Evolutionary conservation across 1,140 invertebrate genomes (phyloP).

Genomic region (Drosophila parabipectinata): DNA sequence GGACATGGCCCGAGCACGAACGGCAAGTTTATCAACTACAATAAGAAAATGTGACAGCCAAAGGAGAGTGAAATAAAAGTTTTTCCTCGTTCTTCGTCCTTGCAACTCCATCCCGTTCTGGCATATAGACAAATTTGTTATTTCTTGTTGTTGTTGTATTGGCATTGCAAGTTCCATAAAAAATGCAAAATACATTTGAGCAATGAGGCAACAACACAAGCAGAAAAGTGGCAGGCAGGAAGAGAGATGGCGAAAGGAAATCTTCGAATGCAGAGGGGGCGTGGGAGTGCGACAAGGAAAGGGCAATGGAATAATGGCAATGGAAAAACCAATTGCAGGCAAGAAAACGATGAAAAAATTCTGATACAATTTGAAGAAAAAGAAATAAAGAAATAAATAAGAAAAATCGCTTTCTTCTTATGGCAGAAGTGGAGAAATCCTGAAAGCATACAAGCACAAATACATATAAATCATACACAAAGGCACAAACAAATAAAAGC

Average conservation of each 20-base stretch:
- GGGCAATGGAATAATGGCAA: slow-evolving; percentile 24
- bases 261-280: neutral
- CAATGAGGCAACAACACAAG: slow-evolving; percentile 48
- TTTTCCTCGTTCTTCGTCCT: slow-evolving; percentile 14
- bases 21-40: slow-evolving; percentile 76
- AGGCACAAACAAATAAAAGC: slow-evolving; percentile 1
- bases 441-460: slow-evolving; percentile 10
- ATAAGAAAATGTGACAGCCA: slow-evolving; percentile 78
- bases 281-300: slow-evolving; percentile 2
- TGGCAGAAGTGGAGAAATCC: slow-evolving; percentile 41
- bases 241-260: slow-evolving; percentile 5
- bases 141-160: slow-evolving; percentile 44
- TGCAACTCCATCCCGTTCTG: slow-evolving; percentile 5
- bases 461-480: slow-evolving; percentile 17
- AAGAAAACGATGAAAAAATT: slow-evolving; percentile 47
- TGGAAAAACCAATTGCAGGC: slow-evolving; percentile 62
- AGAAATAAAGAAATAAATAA: slow-evolving; percentile 52
- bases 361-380: slow-evolving; percentile 42
- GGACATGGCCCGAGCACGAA: slow-evolving; percentile 64
- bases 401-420: slow-evolving; percentile 49
- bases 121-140: slow-evolving; percentile 65
- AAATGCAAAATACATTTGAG: slow-evolving; percentile 70
- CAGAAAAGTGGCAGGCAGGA: slow-evolving; percentile 42
- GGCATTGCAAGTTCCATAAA: slow-evolving; percentile 64
- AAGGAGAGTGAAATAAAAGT: slow-evolving; percentile 51